These are phyloP conservation scores for Hypomecis atomaria DNA, from an alignment of 2,888 invertebrate species.

Conservation along the genomic window DNA sequence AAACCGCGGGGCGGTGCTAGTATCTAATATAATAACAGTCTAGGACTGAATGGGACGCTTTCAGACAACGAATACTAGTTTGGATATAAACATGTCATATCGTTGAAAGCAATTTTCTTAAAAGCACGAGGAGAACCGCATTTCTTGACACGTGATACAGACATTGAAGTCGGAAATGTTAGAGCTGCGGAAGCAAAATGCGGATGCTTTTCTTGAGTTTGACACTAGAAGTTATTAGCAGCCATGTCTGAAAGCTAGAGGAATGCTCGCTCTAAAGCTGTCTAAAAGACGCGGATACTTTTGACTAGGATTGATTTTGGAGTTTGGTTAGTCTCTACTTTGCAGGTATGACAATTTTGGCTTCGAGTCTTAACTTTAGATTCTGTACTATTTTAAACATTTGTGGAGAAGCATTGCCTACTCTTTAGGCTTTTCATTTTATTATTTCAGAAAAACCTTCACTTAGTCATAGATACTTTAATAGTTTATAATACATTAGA, in stretches of 20 bases:
- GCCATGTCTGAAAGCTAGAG: slow-evolving; percentile 4
- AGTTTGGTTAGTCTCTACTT: no score
- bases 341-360: neutral
- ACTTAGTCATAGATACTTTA: no score
- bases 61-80: slow-evolving; percentile 34
- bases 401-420: no score
- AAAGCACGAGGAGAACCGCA: slow-evolving; percentile 28
- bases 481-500: no score
- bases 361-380: no score
- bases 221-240: slow-evolving; percentile 16
- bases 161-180: slow-evolving; percentile 20
- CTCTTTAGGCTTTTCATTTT: no score
- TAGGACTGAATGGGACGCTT: slow-evolving; percentile 31
- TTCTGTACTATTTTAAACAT: no score
- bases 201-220: slow-evolving; percentile 7
- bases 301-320: neutral
- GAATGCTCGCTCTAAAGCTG: neutral
- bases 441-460: no score
- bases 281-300: neutral
- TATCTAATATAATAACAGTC: slow-evolving; percentile 29
- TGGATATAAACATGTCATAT: slow-evolving; percentile 34
- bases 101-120: slow-evolving; percentile 37
- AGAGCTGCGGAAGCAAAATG: slow-evolving; percentile 7
- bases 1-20: no score
- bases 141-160: slow-evolving; percentile 31